These are phyloP conservation scores for Heterohyrax brucei DNA, from an alignment of 2,797 vertebrate species.

Conservation along the genomic window DNA sequence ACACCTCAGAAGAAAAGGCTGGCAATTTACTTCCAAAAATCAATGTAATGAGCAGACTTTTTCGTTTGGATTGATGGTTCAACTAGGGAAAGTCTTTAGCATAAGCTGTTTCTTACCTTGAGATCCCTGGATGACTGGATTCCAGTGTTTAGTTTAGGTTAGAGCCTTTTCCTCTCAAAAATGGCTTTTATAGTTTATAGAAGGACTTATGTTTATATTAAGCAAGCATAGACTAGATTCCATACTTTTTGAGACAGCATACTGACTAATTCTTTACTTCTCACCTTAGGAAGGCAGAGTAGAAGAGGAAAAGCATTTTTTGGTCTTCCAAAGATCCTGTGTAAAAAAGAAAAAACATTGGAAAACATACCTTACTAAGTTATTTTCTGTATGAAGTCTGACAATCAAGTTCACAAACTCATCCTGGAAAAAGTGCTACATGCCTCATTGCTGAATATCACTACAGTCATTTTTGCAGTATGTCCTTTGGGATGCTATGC, in stretches of 20 bases:
- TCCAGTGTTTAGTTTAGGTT: slow-evolving; percentile 34
- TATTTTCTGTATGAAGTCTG: not conserved
- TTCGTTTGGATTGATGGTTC: slow-evolving; percentile 65
- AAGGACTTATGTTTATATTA: not conserved
- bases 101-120: slow-evolving; percentile 60
- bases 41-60: slow-evolving; percentile 71
- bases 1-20: too few species aligned
- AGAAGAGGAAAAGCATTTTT: not conserved
- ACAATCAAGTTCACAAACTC: too few species aligned
- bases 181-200: slow-evolving; percentile 57
- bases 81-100: slow-evolving; percentile 61
- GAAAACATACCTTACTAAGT: slow-evolving; percentile 33
- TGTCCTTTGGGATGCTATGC: too few species aligned
- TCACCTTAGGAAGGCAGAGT: not conserved
- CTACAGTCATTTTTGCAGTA: too few species aligned
- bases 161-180: slow-evolving; percentile 50
- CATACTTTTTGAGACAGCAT: not conserved
- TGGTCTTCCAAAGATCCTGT: not conserved
- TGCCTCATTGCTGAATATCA: too few species aligned
- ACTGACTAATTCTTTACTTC: not conserved
- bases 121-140: slow-evolving; percentile 15
- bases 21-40: too few species aligned
- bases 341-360: not conserved
- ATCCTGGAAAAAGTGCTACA: too few species aligned
- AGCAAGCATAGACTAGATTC: slow-evolving; percentile 7